Percentiles rank a stretch among this genome's conserved stretches.
Conservation (phyloP, 2,113 vertebrate species). For the Erythrolamprus reginae region DNA sequence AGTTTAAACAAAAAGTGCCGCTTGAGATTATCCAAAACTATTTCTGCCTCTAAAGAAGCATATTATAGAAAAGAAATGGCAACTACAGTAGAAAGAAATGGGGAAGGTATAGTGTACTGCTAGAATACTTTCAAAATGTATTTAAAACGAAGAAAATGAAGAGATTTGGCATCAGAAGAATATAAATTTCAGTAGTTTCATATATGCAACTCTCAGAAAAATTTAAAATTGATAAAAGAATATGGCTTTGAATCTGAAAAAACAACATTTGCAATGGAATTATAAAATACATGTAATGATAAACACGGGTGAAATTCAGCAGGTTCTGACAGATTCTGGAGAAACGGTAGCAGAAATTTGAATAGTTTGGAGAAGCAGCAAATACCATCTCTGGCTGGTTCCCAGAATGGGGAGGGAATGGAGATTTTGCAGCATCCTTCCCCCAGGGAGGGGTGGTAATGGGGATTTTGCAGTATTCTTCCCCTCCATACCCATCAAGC, state of each 20-base stretch:
- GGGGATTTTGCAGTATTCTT: too few relatives aligned
- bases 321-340: too few relatives aligned
- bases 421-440: too few relatives aligned
- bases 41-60: not conserved
- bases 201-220: not conserved
- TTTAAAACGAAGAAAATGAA: not conserved
- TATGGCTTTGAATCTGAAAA: not conserved
- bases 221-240: not conserved
- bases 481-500: too few relatives aligned
- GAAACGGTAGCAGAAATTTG: too few relatives aligned
- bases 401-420: too few relatives aligned
- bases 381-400: too few relatives aligned
- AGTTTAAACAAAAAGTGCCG: not conserved
- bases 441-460: too few relatives aligned
- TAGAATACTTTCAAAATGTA: not conserved
- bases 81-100: not conserved
- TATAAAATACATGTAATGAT: too few relatives aligned
- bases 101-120: not conserved
- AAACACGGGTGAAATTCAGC: too few relatives aligned
- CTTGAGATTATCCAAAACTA: not conserved
- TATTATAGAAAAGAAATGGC: not conserved
- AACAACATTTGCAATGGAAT: not conserved
- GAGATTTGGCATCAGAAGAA: not conserved
- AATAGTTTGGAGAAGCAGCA: too few relatives aligned
- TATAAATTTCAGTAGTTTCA: not conserved